Conservation (phyloP, 92 coral and sea anemone species). For the Isaurus tuberculatus region DNA sequence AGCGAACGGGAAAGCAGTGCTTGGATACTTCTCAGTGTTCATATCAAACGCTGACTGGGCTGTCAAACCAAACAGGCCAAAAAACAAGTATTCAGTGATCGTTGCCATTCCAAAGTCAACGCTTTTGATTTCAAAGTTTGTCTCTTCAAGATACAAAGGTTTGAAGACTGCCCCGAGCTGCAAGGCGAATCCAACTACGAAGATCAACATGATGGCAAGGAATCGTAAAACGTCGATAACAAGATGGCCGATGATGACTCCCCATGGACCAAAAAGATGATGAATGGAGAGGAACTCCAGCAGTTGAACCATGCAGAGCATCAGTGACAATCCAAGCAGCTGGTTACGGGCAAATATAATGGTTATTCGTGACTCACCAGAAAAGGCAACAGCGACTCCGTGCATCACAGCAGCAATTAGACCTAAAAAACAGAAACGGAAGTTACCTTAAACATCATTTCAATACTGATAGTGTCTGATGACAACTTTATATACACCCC, state of each 20-base stretch:
- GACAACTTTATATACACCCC: too few relatives aligned
- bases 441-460: neutral
- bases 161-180: conserved; percentile 91
- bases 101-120: conserved; percentile 48
- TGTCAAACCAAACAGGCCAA: conserved; percentile 88
- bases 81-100: conserved; percentile 76
- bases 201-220: conserved; percentile 81
- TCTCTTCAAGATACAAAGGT: conserved; percentile 62
- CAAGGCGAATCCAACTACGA: conserved; percentile 84
- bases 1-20: conserved; percentile 57
- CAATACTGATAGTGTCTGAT: neutral
- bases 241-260: conserved; percentile 96
- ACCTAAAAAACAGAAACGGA: conserved; percentile 12
- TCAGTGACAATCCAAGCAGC: conserved; percentile 79
- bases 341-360: conserved; percentile 88
- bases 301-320: conserved; percentile 84
- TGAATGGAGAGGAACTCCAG: conserved; percentile 94
- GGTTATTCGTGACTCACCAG: conserved; percentile 51
- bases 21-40: conserved; percentile 29
- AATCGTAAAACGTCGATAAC: conserved; percentile 91
- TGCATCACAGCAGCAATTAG: conserved; percentile 70
- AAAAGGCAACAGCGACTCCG: conserved; percentile 68
- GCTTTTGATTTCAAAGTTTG: conserved; percentile 43
- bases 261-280: conserved; percentile 98
- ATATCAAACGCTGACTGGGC: conserved; percentile 41